A percentile compares a stretch with the other conserved stretches of the same genome.
Conservation (phyloP, 2,888 invertebrate genomes). For the Diabrotica balteata region DNA sequence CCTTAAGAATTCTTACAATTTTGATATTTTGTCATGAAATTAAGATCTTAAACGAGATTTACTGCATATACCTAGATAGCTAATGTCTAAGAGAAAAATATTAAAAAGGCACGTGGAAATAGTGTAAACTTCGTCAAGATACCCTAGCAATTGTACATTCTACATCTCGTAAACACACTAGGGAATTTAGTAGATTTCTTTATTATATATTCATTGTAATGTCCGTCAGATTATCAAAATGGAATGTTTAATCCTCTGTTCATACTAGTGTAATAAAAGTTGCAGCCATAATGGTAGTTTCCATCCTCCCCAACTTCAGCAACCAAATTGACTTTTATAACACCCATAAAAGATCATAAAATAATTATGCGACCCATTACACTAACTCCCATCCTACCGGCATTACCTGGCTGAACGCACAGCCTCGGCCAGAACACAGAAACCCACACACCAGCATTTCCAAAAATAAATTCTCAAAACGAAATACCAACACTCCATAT, state of each 20-base stretch:
- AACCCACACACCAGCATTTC: slow-evolving; percentile 29
- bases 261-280: slow-evolving; percentile 9
- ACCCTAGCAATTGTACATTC: too few relatives aligned
- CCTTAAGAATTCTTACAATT: too few relatives aligned
- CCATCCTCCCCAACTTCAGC: slow-evolving; percentile 1
- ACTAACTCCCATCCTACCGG: slow-evolving; percentile 5
- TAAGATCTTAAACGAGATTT: too few relatives aligned
- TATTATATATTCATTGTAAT: neutral
- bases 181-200: too few relatives aligned
- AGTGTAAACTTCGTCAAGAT: too few relatives aligned
- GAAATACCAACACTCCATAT: slow-evolving; percentile 40
- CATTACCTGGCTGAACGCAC: slow-evolving; percentile 14
- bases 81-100: too few relatives aligned
- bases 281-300: slow-evolving; percentile 13
- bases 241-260: neutral
- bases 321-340: slow-evolving; percentile 15
- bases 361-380: slow-evolving; percentile 8
- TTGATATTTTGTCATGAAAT: too few relatives aligned
- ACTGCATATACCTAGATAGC: too few relatives aligned
- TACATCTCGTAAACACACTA: too few relatives aligned
- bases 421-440: slow-evolving; percentile 1
- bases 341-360: slow-evolving; percentile 17
- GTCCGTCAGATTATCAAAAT: slow-evolving; percentile 14
- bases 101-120: too few relatives aligned
- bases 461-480: slow-evolving; percentile 44